A percentile compares a stretch with the other conserved stretches of the same genome.
Evolutionary conservation across 2,797 vertebrate species (phyloP).

Genomic region (Xerus rutilus): DNA sequence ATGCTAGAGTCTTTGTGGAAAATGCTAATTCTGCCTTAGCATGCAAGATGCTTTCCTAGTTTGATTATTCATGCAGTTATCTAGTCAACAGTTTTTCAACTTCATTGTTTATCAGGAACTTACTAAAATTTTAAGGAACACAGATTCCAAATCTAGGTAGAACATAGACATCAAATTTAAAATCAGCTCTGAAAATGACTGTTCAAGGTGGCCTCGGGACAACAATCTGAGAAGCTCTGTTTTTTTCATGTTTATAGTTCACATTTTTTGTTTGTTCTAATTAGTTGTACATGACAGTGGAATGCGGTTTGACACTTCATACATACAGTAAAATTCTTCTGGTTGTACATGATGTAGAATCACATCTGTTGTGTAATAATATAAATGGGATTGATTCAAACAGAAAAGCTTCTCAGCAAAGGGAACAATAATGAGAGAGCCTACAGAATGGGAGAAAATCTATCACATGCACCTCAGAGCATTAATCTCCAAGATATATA

Average conservation of each 20-base stretch:
- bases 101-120: not conserved
- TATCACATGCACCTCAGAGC: too few species aligned
- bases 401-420: too few species aligned
- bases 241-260: not conserved
- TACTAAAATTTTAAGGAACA: not conserved
- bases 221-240: not conserved
- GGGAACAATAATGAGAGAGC: too few species aligned
- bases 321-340: too few species aligned
- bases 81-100: not conserved
- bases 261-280: too few species aligned
- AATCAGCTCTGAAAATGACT: not conserved
- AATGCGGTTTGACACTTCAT: too few species aligned
- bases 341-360: too few species aligned
- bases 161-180: conserved; percentile 7
- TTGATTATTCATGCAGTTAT: conserved; percentile 43
- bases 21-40: conserved; percentile 45
- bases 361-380: too few species aligned
- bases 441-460: too few species aligned
- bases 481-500: too few species aligned
- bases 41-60: not conserved
- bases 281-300: too few species aligned
- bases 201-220: not conserved
- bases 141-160: not conserved
- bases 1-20: not conserved
- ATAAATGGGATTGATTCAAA: too few species aligned